Conservation (phyloP, 2,797 vertebrate genomes). For the Enteromius mattozi region DNA sequence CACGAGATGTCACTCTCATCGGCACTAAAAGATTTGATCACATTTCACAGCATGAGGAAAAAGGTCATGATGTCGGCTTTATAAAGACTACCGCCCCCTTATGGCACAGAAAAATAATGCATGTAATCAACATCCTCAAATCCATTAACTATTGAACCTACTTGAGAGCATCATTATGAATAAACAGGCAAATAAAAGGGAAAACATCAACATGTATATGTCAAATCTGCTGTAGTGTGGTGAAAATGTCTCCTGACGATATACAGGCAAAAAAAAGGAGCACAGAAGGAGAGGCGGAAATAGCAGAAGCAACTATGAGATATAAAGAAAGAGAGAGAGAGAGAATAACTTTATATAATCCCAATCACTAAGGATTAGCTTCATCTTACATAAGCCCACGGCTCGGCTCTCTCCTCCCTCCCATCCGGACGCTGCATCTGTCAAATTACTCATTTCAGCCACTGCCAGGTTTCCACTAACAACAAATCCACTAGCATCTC, state of each 20-base stretch:
- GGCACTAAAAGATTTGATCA: constrained; percentile 33
- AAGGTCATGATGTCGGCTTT: constrained; percentile 20
- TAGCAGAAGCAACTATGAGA: neutral
- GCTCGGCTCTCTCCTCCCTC: constrained; percentile 48
- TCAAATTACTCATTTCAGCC: constrained; percentile 49
- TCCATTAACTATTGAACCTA: neutral
- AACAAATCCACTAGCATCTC: constrained; percentile 36
- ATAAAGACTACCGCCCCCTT: constrained; percentile 20
- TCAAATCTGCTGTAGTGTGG: neutral
- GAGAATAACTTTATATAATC: constrained; percentile 56
- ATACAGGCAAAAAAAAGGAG: neutral
- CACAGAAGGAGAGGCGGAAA: constrained; percentile 18
- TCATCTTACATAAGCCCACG: constrained; percentile 53
- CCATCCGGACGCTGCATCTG: constrained; percentile 52
- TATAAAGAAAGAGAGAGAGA: neutral
- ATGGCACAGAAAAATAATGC: neutral
- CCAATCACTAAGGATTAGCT: constrained; percentile 56
- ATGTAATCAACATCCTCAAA: constrained; percentile 6
- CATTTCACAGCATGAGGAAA: constrained; percentile 30
- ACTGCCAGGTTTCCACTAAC: constrained; percentile 47
- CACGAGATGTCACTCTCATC: constrained; percentile 16
- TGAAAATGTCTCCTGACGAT: neutral
- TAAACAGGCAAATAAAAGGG: neutral
- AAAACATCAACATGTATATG: neutral
- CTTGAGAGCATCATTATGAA: constrained; percentile 2